Evolutionary conservation across 2,888 invertebrate genomes (phyloP), one percentile per base, ranked within the genome.

Genomic region (Eupeodes luniger): DNA sequence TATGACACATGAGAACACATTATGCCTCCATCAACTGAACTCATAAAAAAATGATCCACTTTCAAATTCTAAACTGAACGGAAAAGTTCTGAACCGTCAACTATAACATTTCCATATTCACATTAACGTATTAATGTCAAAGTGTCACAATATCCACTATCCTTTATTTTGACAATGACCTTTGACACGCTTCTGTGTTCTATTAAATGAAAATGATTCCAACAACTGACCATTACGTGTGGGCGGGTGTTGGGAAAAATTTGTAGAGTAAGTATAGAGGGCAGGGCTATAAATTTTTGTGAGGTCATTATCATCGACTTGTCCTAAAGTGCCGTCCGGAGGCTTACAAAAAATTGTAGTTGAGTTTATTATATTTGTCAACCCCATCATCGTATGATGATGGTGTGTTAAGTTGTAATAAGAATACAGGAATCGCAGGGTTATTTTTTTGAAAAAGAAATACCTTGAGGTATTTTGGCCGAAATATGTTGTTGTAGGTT

Each of bases 151-250:
- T 72, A 51, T 87, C 80, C 77, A 87, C 80, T 27, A 27, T 27
- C 72, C 87, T 72, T 87, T 76, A 61, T 82, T 83, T 87, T 62
- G 80, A 80, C 76, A 84, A 74, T 87, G 86, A 75, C 82, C 82
- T 83, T 79, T 70, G 69, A 70, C 69, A 76, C 47, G 55, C 49
- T 64, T 83, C 70, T 14, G 19, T 44, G 12, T 62, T 70, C 79
- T 78, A 79, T 79, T 80, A 74, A 70, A 67, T 72, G 61, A 72
- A 66, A 72, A 72, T 12, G 70, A 40, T 76, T 16, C 59, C 27
- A n/a, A 77, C 11, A 40, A 40, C 40, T 40, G 9, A 74, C 77
- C 16, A 34, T 62, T 83, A 66, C 84, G 81, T 88, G 67, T 36
- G 70, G 55, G 62, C 77, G 74, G 27, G 27, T 3, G 27, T 27